Evolutionary conservation across 2,888 invertebrate genomes (phyloP).

Genomic region (Trachelus troglodyta): DNA sequence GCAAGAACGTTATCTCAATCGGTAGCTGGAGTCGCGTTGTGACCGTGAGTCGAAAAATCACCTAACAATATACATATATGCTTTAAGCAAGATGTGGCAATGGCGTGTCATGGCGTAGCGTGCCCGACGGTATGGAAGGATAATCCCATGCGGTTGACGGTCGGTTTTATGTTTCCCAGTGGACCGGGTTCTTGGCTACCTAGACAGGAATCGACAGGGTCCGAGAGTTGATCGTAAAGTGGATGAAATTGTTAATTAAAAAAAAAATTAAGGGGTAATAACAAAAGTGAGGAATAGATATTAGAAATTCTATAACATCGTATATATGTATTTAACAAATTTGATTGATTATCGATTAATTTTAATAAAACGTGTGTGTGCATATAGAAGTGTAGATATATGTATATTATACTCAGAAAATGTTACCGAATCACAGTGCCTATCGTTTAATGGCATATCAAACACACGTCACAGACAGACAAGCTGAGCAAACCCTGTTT

Average conservation of each 20-base stretch:
- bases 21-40: too few relatives aligned
- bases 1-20: too few relatives aligned
- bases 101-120: conserved; percentile 28
- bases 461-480: neutral
- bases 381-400: too few relatives aligned
- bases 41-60: too few relatives aligned
- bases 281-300: neutral
- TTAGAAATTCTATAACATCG: neutral
- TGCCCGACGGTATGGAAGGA: conserved; percentile 44
- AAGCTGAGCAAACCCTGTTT: conserved; percentile 1
- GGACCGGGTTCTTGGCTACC: conserved; percentile 7
- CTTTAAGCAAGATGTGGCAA: conserved; percentile 32
- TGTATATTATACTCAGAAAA: neutral
- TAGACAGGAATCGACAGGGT: neutral
- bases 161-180: conserved; percentile 35
- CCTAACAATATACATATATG: neutral
- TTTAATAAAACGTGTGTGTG: too few relatives aligned
- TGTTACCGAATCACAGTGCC: neutral
- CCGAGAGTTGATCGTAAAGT: neutral
- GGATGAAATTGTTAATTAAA: neutral
- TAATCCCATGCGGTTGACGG: conserved; percentile 47
- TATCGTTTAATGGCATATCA: neutral
- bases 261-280: neutral
- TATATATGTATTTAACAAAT: neutral
- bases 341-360: neutral